Evolutionary conservation across 1,140 invertebrate genomes (phyloP).

Genomic region (Lanistes nyassanus): DNA sequence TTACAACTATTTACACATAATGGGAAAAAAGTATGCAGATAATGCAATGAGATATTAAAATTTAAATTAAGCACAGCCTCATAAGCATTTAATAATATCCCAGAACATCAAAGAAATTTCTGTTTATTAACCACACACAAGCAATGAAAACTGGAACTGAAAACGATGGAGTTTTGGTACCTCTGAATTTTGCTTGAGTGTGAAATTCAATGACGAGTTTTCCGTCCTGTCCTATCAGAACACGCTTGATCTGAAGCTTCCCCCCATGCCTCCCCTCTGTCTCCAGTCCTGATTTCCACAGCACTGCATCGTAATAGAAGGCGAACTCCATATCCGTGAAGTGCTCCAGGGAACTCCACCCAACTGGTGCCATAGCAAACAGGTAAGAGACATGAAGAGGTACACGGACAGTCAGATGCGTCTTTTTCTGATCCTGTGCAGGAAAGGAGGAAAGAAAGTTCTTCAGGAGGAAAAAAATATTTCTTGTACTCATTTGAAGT

Average conservation of each 20-base stretch:
- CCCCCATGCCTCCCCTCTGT: slow-evolving; percentile 62
- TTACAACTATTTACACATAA: too few species aligned
- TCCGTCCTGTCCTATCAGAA: slow-evolving; percentile 65
- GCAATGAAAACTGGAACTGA: too few species aligned
- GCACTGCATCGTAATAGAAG: slow-evolving; percentile 67
- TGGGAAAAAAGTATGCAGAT: neutral
- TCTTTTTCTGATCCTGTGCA: slow-evolving; percentile 56
- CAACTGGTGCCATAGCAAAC: slow-evolving; percentile 64
- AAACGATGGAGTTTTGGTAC: slow-evolving; percentile 38
- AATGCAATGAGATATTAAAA: neutral
- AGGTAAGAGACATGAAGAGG: slow-evolving; percentile 69
- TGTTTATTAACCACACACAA: too few species aligned
- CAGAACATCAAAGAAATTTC: too few species aligned
- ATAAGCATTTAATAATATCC: too few species aligned
- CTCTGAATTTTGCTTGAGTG: slow-evolving; percentile 68
- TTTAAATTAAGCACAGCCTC: neutral
- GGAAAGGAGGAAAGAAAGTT: neutral
- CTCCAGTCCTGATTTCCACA: slow-evolving; percentile 64
- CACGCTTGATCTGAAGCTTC: slow-evolving; percentile 64
- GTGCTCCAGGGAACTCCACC: slow-evolving; percentile 69
- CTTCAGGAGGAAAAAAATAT: neutral
- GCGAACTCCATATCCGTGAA: slow-evolving; percentile 68
- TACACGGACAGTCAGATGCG: slow-evolving; percentile 66
- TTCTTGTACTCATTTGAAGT: too few species aligned
- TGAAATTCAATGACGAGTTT: slow-evolving; percentile 67